A percentile compares a stretch with the other conserved stretches of the same genome.
phyloP scores from a whole-genome alignment of 2,797 vertebrate species.

The Fistularia tabacaria region DNA sequence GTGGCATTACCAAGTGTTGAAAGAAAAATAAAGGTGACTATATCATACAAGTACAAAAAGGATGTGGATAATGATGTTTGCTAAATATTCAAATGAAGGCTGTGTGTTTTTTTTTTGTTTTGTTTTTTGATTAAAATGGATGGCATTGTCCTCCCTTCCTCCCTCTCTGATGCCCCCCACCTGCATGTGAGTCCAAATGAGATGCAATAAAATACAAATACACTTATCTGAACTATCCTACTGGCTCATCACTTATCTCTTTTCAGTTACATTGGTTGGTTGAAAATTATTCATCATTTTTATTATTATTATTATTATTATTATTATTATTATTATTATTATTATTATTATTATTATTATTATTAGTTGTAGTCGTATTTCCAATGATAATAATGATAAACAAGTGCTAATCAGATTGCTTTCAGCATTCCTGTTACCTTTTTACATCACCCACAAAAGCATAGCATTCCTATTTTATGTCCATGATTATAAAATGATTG shows the following conservation, averaged over 20 bases:
- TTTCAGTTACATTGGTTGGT: conserved; percentile 12
- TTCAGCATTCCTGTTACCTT: too few species aligned
- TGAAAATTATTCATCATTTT: too few species aligned
- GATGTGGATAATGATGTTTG: conserved; percentile 62
- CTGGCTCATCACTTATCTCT: conserved; percentile 48
- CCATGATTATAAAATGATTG: too few species aligned
- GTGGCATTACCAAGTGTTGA: conserved; percentile 83
- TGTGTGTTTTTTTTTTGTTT: conserved; percentile 66
- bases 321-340: too few species aligned
- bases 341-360: too few species aligned
- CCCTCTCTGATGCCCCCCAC: conserved; percentile 50
- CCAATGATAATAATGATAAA: too few species aligned
- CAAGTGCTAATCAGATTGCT: too few species aligned
- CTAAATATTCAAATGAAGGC: conserved; percentile 56
- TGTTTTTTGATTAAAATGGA: conserved; percentile 71
- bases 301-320: too few species aligned
- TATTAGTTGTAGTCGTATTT: too few species aligned
- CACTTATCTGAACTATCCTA: conserved; percentile 78
- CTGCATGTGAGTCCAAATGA: conserved; percentile 96
- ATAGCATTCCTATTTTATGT: too few species aligned
- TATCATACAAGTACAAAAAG: conserved; percentile 56
- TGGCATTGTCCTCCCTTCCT: conserved; percentile 51
- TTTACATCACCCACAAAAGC: too few species aligned
- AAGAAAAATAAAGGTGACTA: conserved; percentile 81
- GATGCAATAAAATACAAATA: conserved; percentile 94